phyloP scores from a whole-genome alignment of 2,113 vertebrate genomes.

The Entelurus aequoreus region DNA sequence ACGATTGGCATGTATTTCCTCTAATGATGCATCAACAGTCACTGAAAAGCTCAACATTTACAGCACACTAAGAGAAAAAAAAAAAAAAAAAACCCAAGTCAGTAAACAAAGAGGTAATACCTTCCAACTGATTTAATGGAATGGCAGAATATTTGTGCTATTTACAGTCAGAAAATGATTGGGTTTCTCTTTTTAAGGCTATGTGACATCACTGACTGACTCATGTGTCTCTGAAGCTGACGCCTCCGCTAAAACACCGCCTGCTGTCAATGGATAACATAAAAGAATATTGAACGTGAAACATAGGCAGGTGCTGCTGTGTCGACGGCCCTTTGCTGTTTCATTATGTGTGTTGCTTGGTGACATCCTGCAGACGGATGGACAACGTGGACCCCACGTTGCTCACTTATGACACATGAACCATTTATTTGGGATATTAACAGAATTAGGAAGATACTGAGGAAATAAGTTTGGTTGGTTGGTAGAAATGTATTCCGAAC shows the following conservation, averaged over 20 bases:
- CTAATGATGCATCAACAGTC: no score
- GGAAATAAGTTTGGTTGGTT: neutral
- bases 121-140: no score
- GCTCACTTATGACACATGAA: constrained; percentile 30
- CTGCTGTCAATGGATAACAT: constrained; percentile 31
- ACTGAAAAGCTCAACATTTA: no score
- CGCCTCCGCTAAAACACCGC: constrained; percentile 20
- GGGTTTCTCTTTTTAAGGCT: neutral
- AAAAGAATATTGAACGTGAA: constrained; percentile 44
- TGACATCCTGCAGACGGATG: constrained; percentile 41
- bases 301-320: constrained; percentile 24
- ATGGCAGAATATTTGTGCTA: neutral
- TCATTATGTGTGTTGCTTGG: constrained; percentile 43
- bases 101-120: no score
- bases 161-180: neutral
- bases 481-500: no score
- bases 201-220: constrained; percentile 9
- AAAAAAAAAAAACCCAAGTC: no score
- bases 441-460: constrained; percentile 25
- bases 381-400: constrained; percentile 22
- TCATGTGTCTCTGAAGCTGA: constrained; percentile 10
- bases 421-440: neutral
- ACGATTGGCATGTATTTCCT: no score
- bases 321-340: constrained; percentile 45
- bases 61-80: no score